Base-by-base conservation (phyloP, 2,113 vertebrate species). In the Deroptyus accipitrinus region DNA sequence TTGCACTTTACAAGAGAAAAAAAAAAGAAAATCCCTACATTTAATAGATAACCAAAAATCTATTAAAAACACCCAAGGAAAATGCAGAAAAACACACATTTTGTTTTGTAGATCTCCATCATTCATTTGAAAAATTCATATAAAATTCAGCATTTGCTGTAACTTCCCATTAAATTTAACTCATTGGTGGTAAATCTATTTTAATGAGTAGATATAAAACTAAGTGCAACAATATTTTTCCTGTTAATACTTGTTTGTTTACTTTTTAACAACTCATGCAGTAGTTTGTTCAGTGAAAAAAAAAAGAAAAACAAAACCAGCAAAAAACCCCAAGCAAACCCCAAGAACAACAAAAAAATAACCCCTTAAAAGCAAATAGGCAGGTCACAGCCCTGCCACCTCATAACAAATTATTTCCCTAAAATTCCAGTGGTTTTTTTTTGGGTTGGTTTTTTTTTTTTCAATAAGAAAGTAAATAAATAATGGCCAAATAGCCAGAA, bases 201-300 rank as follows among this genome's bases (percentile, higher is more conserved):
- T 67, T 19, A 52, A 83, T 33, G 9, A n/a, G 6, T 59, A 59
- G 3, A 17, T 41, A 41, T 14, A 5, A 54, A 59, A 72, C 41
- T 37, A 59, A 2, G 0, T 30, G 25, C 73, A 69, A 23, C 2
- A 73, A 13, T 69, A 28, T 62, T 66, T 66, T 1, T 37, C 13
- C 44, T 70, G 7, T 24, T 52, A 52, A 22, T 42, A 33, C 51
- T 70, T 79, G 1, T 27, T 59, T 76, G 2, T 54, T 86, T 76
- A 17, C 2, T 66, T 77, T 57, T 44, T 25, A 73, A 33, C 11
- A 75, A 44, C 23, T 66, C 12, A 64, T 41, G 17, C 7, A 35
- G 13, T 17, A 11, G 0, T 73, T 83, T 86, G 3, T 24, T 8
- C 1, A 24, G 1, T n/a, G 12, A 24, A 25, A 33, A 39, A 39